Conservation (phyloP, 2,888 invertebrate species). For the Phalera bucephala region DNA sequence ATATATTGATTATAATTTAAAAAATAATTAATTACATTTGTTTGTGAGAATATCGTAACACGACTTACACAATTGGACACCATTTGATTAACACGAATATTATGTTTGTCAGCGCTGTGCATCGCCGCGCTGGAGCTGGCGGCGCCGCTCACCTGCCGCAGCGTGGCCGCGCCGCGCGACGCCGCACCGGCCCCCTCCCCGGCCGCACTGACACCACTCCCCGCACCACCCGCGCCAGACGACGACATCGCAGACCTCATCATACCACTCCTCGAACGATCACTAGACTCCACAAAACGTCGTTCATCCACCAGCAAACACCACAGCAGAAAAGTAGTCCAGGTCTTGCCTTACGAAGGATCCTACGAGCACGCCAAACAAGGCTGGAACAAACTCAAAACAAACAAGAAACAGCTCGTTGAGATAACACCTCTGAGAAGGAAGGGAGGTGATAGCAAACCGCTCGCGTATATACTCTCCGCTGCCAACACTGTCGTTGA, state of each 20-base stretch:
- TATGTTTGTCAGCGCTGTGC: neutral
- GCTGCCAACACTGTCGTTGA: constrained; percentile 14
- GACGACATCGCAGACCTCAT: constrained; percentile 25
- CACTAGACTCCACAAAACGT: constrained; percentile 1
- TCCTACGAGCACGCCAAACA: constrained; percentile 12
- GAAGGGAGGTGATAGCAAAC: constrained; percentile 22
- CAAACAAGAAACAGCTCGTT: constrained; percentile 25
- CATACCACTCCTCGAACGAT: constrained; percentile 22
- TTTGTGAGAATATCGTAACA: too few relatives aligned
- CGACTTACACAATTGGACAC: too few relatives aligned
- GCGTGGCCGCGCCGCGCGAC: neutral
- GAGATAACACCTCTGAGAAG: constrained; percentile 25
- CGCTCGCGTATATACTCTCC: constrained; percentile 24
- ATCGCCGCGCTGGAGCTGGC: neutral
- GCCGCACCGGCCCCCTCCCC: too few relatives aligned
- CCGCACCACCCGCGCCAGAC: constrained; percentile 2
- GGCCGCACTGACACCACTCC: too few relatives aligned
- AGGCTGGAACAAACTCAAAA: constrained; percentile 16
- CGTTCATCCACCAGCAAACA: too few relatives aligned
- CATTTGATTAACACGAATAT: too few relatives aligned
- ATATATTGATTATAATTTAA: too few relatives aligned
- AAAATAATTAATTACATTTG: too few relatives aligned
- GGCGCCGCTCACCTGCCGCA: neutral
- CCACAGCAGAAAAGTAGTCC: constrained; percentile 19
- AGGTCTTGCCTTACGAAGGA: constrained; percentile 13